Evolutionary conservation across 2,888 invertebrate species (phyloP).

Genomic region (Sisyra nigra): DNA sequence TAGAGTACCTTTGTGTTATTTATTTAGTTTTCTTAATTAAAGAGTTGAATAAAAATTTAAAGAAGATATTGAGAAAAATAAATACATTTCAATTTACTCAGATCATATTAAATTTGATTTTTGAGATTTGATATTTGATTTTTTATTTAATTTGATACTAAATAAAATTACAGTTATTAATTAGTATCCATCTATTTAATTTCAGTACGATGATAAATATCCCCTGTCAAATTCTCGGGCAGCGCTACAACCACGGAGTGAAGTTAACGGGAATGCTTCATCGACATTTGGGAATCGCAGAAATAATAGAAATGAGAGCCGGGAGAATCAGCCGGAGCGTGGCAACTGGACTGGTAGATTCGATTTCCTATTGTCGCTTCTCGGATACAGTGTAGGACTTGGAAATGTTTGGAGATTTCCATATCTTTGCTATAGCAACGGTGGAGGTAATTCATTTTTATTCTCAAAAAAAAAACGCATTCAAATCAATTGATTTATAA

Average conservation of each 20-base stretch:
- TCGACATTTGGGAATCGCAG: conserved; percentile 12
- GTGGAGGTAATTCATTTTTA: conserved; percentile 38
- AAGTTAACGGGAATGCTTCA: conserved; percentile 13
- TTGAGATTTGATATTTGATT: no score
- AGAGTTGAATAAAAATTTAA: no score
- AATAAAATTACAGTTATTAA: neutral
- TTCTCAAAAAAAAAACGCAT: neutral
- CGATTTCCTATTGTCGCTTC: conserved; percentile 52
- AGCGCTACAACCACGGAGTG: conserved; percentile 23
- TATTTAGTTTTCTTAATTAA: no score
- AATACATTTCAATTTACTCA: no score
- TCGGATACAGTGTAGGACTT: conserved; percentile 57
- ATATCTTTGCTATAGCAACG: conserved; percentile 59
- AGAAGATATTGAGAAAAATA: no score
- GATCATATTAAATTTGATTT: no score
- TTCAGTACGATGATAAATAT: conserved; percentile 28
- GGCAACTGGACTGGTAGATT: conserved; percentile 62
- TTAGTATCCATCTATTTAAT: conserved; percentile 6
- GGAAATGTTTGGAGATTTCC: conserved; percentile 66
- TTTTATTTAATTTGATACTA: no score
- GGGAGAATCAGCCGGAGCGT: conserved; percentile 32
- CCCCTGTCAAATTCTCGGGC: conserved; percentile 31
- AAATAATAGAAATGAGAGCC: conserved; percentile 18
- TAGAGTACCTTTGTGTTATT: no score
- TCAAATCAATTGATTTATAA: no score